A percentile compares a stretch with the other conserved stretches of the same genome.
phyloP scores from a whole-genome alignment of 2,888 invertebrate genomes.

The Digitonthophagus gazella region DNA sequence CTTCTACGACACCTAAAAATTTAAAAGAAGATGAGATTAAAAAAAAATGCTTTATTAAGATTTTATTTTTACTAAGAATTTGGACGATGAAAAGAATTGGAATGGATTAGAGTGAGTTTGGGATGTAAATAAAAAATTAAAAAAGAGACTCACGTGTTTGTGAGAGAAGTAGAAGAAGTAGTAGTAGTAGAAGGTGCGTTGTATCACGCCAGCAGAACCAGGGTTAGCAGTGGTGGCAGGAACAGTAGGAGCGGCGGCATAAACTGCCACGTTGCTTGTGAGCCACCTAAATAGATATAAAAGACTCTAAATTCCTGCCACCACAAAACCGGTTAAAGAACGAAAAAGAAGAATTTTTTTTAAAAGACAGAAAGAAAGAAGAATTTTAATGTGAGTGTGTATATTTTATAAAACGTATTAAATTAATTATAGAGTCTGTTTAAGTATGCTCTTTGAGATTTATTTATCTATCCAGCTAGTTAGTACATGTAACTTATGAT shows the following conservation, averaged over 20 bases:
- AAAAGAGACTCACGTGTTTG: constrained; percentile 40
- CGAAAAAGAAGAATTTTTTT: neutral
- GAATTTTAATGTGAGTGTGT: too few species aligned
- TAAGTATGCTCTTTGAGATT: too few species aligned
- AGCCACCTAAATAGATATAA: constrained; percentile 44
- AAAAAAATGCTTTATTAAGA: neutral
- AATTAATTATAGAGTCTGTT: too few species aligned
- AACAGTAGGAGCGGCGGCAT: constrained; percentile 38
- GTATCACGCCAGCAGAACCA: constrained; percentile 47
- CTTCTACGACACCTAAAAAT: constrained; percentile 41
- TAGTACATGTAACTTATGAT: too few species aligned
- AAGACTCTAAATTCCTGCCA: constrained; percentile 30
- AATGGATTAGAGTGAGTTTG: neutral
- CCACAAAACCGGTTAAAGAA: constrained; percentile 20
- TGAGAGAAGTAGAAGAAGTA: constrained; percentile 41
- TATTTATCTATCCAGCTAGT: too few species aligned
- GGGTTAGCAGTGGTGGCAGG: constrained; percentile 47
- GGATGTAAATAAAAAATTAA: constrained; percentile 11
- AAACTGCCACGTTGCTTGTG: constrained; percentile 40
- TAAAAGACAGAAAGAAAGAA: neutral
- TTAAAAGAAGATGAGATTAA: neutral
- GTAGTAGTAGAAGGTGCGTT: constrained; percentile 31
- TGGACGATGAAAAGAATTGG: neutral
- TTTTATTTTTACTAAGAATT: neutral
- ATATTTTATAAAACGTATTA: too few species aligned